phyloP scores from a whole-genome alignment of 2,113 vertebrate species.

The Melanocharis versteri region DNA sequence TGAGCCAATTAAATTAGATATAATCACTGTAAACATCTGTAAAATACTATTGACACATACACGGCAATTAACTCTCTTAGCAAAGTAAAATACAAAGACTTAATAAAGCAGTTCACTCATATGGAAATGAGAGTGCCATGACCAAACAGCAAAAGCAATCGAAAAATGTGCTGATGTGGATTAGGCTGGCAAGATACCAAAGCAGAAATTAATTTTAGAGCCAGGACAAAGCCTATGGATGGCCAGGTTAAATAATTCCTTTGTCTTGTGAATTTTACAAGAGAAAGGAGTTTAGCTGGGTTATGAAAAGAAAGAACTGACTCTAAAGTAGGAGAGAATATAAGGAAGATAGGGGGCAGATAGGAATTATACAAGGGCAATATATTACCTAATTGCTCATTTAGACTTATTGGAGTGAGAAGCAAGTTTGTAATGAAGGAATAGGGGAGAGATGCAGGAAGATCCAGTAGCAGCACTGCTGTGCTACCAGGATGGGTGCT shows the following conservation, averaged over 20 bases:
- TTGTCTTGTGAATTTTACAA: background rate
- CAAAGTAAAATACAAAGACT: background rate
- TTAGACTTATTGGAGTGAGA: background rate
- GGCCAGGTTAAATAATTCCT: background rate
- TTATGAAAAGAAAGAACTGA: background rate
- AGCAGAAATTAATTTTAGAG: background rate
- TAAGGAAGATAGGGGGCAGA: background rate
- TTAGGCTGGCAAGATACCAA: background rate
- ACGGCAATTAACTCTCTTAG: conserved; percentile 35
- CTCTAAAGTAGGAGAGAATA: background rate
- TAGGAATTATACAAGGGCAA: background rate
- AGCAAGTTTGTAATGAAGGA: background rate
- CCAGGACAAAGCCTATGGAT: background rate
- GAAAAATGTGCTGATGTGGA: background rate
- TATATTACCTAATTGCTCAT: background rate
- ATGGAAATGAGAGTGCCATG: background rate
- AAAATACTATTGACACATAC: conserved; percentile 38
- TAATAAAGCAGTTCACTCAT: background rate
- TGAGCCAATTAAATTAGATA: conserved; percentile 17
- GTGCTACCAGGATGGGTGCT: background rate
- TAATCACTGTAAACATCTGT: conserved; percentile 3
- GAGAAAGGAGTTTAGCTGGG: background rate
- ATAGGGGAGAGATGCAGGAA: background rate
- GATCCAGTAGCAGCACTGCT: background rate
- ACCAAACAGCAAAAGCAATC: background rate